Evolutionary conservation across 2,113 vertebrate genomes (phyloP), one percentile per base, ranked within the genome.

Genomic region (Petaurus breviceps): DNA sequence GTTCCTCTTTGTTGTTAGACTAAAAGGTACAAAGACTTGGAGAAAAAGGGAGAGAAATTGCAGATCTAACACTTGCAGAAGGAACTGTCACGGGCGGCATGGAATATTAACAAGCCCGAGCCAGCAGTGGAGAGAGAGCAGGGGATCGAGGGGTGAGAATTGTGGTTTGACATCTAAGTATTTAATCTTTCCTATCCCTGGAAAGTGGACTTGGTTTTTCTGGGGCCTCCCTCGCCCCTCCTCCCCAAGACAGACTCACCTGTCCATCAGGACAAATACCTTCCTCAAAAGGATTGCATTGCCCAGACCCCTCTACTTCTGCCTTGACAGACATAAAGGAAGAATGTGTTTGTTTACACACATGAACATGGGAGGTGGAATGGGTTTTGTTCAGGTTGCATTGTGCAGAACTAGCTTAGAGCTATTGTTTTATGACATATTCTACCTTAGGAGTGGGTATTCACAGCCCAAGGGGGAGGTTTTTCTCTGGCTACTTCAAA

Each of bases 31-130:
- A 98, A 98, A 98, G 98, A 96, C 94, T 92, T 10, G 23, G 95
- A 98, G 97, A 98, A 98, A 98, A 98, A 98, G 98, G 96, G 98
- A 95, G 97, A 53, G 97, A 98, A 98, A 98, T 98, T 98, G 98
- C 98, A 95, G 92, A 96, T 96, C 97, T 97, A 97, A 98, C 94
- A 57, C 95, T 98, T 97, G 96, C 97, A 98, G 95, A 97, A 97
- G 98, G 97, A 96, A 97, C 95, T 94, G 97, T 95, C 91, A 94
- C 95, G 90, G 97, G 90, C 89, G 25, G 94, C 95, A 90, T 12
- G 1, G 98, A 97, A 97, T 98, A 97, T 96, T 98, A 98, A 98
- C 93, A 90, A 97, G 96, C 84, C 92, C 54, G 51, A 97, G 90
- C 97, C 95, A n/a, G 43, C 94, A n/a, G 49, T 52, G 52, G 11